Conservation (phyloP, 2,113 vertebrate genomes). For the Platichthys stellatus region DNA sequence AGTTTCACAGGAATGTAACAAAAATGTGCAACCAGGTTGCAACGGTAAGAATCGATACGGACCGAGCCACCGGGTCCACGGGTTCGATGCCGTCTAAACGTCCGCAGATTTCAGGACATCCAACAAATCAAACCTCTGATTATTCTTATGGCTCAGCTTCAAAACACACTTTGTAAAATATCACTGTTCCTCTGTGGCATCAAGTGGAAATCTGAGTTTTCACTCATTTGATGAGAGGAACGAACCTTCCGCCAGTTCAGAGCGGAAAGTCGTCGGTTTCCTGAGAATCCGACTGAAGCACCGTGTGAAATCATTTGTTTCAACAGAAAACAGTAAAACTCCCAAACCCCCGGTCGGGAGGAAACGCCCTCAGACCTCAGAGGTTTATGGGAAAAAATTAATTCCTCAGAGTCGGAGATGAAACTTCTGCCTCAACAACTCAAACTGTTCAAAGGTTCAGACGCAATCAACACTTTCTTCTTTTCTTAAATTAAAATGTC, state of each 20-base stretch:
- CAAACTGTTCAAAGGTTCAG: not conserved
- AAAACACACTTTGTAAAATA: not conserved
- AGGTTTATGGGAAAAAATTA: not conserved
- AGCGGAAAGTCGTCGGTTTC: not conserved
- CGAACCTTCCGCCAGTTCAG: not conserved
- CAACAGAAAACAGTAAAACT: not conserved
- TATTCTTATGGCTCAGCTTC: conserved; percentile 5
- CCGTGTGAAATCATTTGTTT: conserved; percentile 2
- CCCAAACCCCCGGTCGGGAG: too few relatives aligned
- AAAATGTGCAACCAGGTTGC: conserved; percentile 48
- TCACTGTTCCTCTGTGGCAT: not conserved
- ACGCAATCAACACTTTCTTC: not conserved
- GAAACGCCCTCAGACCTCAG: not conserved
- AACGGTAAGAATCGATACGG: conserved; percentile 2
- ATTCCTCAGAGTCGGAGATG: too few relatives aligned
- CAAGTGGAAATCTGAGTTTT: not conserved
- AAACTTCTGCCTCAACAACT: not conserved
- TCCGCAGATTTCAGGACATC: conserved; percentile 2
- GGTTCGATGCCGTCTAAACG: too few relatives aligned
- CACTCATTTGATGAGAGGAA: not conserved
- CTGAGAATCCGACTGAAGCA: conserved; percentile 50
- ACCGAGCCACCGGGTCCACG: not conserved
- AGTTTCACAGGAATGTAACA: conserved; percentile 82
- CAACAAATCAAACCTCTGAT: not conserved
- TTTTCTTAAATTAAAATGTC: not conserved